Evolutionary conservation across 2,113 vertebrate genomes (phyloP).

Genomic region (Motacilla alba): DNA sequence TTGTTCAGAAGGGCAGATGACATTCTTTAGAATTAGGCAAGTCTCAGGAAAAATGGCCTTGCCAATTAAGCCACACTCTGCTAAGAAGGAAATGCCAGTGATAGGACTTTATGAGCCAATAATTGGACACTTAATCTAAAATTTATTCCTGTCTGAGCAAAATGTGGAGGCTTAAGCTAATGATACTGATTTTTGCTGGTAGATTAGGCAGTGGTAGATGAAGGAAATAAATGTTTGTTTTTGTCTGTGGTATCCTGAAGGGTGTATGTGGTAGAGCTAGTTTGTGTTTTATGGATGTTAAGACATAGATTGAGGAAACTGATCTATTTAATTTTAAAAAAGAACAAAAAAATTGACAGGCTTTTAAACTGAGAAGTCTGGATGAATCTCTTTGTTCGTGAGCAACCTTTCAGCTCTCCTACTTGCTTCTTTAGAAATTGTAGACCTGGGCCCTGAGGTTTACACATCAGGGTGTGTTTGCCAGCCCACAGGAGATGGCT

Average conservation of each 20-base stretch:
- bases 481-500: background rate
- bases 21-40: background rate
- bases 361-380: background rate
- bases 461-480: background rate
- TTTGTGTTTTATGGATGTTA: background rate
- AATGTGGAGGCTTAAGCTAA: conserved; percentile 10
- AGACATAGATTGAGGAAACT: background rate
- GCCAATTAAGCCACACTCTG: conserved; percentile 9
- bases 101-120: conserved; percentile 32
- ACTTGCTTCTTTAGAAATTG: background rate
- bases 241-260: conserved; percentile 4
- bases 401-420: background rate
- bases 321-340: background rate
- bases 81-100: background rate
- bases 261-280: background rate
- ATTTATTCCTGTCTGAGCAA: conserved; percentile 17
- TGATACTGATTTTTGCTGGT: conserved; percentile 38
- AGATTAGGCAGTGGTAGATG: conserved; percentile 2
- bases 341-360: background rate
- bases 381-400: background rate
- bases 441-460: background rate
- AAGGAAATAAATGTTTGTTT: conserved; percentile 37
- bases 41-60: background rate
- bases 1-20: background rate
- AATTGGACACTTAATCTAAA: conserved; percentile 36